Base-by-base conservation (phyloP, 2,797 vertebrate species). In the Melanotaenia maccullochi region DNA sequence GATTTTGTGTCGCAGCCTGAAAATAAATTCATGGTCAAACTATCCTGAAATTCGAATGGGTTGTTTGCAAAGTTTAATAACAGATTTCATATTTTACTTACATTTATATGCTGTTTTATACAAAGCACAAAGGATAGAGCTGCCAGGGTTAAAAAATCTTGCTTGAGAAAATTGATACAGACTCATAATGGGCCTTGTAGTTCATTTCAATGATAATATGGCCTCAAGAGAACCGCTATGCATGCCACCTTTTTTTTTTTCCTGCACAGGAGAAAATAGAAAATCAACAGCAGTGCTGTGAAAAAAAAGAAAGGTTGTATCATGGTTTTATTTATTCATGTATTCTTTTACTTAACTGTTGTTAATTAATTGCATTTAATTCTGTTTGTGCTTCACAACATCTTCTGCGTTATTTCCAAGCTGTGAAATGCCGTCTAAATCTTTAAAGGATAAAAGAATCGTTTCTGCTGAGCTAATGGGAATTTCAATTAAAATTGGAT, bases 401-500 rank as follows among this genome's bases (percentile, higher is more conserved):
- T 25, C 68, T 68, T 57, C 36, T n/a, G 4, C 60, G 47, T 71
- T 66, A 59, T 81, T 75, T 78, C 51, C 35, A 70, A 75, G 60
- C n/a, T 30, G 33, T 62, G 24, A 85, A 89, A 83, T 60, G 36
- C 33, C 62, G 66, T 74, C 63, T 66, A 33, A 73, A 69, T 14
- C 3, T 40, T 12, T 13, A 40, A 40, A 40, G 13, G 64, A 72
- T 8, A 81, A 65, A 79, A 60, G 44, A 59, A 51, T 62, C 42
- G n/a, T 0, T 35, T 60, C 60, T 65, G 73, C 49, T 76, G 78
- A 65, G 52, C 55, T 14, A 13, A 30, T 16, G 44, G 47, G 58
- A 71, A 71, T 83, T 74, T 72, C 67, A 81, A 82, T 82, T 44
- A 72, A 84, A 85, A 78, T 60, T 83, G 66, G 66, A 60, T 77